Conservation (phyloP, 2,113 vertebrate genomes). For the Himantopus leucocephalus region DNA sequence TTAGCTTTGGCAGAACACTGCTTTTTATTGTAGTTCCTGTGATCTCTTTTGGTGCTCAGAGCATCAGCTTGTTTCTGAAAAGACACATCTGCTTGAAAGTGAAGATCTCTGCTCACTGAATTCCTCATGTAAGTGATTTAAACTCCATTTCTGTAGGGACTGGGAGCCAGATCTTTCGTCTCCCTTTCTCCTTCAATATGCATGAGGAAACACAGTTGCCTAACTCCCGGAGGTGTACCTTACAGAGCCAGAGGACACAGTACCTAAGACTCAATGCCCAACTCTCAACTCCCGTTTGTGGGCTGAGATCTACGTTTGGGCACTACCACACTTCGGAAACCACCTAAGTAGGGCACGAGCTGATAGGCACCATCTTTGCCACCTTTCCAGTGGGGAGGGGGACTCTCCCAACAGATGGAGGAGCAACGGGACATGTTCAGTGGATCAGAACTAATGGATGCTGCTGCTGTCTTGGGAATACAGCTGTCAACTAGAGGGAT, state of each 20-base stretch:
- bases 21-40: neutral
- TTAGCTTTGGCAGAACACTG: neutral
- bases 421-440: accelerated
- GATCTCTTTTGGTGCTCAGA: neutral
- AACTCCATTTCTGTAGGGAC: neutral
- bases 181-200: neutral
- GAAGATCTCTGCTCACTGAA: neutral
- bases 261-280: neutral
- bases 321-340: neutral
- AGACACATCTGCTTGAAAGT: neutral
- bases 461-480: neutral
- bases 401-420: neutral
- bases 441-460: neutral
- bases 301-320: neutral
- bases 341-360: accelerated
- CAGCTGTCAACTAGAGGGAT: neutral
- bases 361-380: neutral
- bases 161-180: neutral
- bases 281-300: neutral
- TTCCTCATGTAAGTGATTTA: neutral
- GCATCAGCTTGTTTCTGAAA: neutral
- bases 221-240: neutral
- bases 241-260: neutral
- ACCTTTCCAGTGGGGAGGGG: neutral
- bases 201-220: neutral